These are phyloP conservation scores for Rhinogobio ventralis DNA, from an alignment of 2,797 vertebrate species.

Conservation along the genomic window DNA sequence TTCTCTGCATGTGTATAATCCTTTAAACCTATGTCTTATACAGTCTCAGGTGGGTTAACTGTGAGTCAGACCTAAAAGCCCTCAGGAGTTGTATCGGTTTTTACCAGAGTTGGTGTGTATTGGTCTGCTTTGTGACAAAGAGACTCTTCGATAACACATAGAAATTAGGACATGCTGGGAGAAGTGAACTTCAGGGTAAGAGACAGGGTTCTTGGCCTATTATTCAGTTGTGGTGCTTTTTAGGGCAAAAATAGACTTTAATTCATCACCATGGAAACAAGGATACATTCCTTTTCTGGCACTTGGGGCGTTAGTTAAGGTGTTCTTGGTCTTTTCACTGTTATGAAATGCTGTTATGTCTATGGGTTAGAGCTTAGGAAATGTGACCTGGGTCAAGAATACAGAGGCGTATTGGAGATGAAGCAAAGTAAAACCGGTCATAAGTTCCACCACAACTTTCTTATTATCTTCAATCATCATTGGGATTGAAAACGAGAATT, in stretches of 20 bases:
- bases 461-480: constrained; percentile 26
- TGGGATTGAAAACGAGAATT: neutral
- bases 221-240: constrained; percentile 32
- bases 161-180: neutral
- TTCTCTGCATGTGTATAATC: neutral
- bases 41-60: neutral
- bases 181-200: neutral
- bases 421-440: neutral
- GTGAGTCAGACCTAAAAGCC: neutral
- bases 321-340: neutral
- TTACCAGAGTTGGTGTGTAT: neutral
- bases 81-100: neutral
- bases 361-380: neutral
- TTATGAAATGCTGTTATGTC: neutral
- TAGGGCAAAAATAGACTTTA: constrained; percentile 36
- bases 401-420: neutral
- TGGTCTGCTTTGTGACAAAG: neutral
- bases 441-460: neutral
- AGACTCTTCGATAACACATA: neutral
- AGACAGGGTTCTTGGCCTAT: constrained; percentile 13
- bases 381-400: neutral
- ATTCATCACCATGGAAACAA: constrained; percentile 52
- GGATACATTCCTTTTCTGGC: constrained; percentile 13
- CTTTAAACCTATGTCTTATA: neutral
- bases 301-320: constrained; percentile 12